Conservation (phyloP, 1,140 invertebrate genomes). For the Saccostrea echinata region DNA sequence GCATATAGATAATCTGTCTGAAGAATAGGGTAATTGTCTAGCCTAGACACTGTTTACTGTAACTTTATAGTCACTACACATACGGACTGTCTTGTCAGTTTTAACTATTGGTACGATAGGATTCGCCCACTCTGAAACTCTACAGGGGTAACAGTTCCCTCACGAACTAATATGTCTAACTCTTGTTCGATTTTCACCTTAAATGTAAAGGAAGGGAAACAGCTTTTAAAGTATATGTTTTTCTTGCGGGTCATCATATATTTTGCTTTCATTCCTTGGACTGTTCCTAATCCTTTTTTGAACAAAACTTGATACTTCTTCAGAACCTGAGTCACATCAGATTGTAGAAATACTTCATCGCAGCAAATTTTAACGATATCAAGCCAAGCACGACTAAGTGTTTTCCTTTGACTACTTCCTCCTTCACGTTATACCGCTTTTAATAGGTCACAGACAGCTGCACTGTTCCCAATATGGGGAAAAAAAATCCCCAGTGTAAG, state of each 20-base stretch:
- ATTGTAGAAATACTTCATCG: too few species aligned
- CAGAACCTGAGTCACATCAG: background rate
- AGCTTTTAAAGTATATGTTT: conserved; percentile 46
- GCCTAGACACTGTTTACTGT: conserved; percentile 78
- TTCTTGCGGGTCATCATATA: conserved; percentile 39
- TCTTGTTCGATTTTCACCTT: conserved; percentile 44
- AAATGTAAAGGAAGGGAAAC: conserved; percentile 36
- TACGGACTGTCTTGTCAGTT: conserved; percentile 68
- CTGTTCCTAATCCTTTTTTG: conserved; percentile 35
- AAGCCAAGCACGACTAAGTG: too few species aligned
- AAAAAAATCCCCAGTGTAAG: too few species aligned
- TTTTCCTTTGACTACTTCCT: too few species aligned
- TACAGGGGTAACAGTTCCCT: conserved; percentile 65
- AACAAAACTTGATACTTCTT: conserved; percentile 27
- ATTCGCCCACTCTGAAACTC: conserved; percentile 74
- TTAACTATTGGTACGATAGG: conserved; percentile 79
- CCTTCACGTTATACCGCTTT: too few species aligned
- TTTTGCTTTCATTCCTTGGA: conserved; percentile 40
- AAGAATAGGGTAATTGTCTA: too few species aligned
- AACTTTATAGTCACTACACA: conserved; percentile 77
- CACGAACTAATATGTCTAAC: conserved; percentile 29
- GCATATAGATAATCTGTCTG: conserved; percentile 72
- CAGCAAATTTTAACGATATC: too few species aligned
- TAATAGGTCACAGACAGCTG: too few species aligned
- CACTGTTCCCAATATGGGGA: too few species aligned